Conservation (phyloP, 2,888 invertebrate species). For the Leptinotarsa tumamoca region DNA sequence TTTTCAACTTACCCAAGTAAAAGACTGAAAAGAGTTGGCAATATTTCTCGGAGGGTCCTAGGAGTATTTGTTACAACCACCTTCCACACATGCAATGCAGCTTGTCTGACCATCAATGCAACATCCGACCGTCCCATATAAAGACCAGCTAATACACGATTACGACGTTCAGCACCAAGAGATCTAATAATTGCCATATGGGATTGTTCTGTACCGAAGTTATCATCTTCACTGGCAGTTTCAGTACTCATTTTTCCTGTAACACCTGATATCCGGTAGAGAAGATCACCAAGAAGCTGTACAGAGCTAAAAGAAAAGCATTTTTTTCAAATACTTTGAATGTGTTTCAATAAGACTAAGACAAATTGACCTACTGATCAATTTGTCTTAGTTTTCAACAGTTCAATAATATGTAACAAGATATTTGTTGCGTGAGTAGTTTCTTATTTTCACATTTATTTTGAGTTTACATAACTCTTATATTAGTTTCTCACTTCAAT, state of each 20-base stretch:
- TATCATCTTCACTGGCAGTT: constrained; percentile 98
- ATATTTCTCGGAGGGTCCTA: constrained; percentile 93
- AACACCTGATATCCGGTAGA: constrained; percentile 97
- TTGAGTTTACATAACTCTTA: too few species aligned
- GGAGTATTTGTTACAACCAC: constrained; percentile 99
- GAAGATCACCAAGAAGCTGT: constrained; percentile 92
- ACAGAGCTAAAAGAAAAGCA: constrained; percentile 77
- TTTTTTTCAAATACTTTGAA: too few species aligned
- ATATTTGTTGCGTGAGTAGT: too few species aligned
- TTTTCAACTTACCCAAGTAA: constrained; percentile 72
- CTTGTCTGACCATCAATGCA: constrained; percentile 93
- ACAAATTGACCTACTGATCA: too few species aligned
- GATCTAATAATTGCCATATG: constrained; percentile 91
- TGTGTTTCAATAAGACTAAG: too few species aligned
- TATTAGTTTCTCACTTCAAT: too few species aligned
- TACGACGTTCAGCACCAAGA: constrained; percentile 86
- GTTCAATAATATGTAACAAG: too few species aligned
- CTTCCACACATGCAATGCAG: constrained; percentile 99
- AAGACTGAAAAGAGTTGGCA: constrained; percentile 92
- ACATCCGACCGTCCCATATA: constrained; percentile 99
- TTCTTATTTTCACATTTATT: too few species aligned
- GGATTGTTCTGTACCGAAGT: constrained; percentile 97
- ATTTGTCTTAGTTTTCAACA: too few species aligned
- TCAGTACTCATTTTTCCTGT: constrained; percentile 99
- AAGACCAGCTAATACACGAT: constrained; percentile 91